phyloP scores from a whole-genome alignment of 2,797 vertebrate species.

The Mormyrus hasselquistii region DNA sequence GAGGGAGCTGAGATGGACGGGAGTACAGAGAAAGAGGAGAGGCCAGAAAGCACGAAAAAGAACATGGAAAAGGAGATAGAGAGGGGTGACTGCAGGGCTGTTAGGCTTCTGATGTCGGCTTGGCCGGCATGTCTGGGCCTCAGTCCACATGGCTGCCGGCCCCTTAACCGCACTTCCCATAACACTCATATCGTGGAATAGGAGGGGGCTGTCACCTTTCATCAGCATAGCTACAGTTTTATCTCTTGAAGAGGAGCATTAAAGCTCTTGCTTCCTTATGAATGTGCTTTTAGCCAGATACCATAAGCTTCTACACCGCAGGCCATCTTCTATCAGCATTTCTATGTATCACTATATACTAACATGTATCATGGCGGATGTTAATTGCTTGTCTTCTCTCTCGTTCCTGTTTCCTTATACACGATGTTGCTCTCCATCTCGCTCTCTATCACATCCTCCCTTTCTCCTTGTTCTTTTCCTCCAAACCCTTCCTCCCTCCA shows the following conservation, averaged over 20 bases:
- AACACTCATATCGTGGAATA: background rate
- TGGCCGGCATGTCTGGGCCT: background rate
- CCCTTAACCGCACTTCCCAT: background rate
- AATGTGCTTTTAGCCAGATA: background rate
- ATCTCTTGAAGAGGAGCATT: background rate
- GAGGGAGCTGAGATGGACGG: background rate
- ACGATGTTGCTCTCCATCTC: background rate
- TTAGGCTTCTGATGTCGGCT: background rate
- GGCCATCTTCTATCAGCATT: background rate
- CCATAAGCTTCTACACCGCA: background rate
- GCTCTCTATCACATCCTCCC: background rate
- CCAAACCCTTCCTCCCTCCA: constrained; percentile 6
- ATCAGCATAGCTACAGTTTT: background rate
- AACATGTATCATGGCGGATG: background rate
- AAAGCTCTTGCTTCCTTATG: background rate
- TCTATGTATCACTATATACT: background rate
- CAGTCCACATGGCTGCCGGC: background rate
- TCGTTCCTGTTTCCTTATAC: background rate
- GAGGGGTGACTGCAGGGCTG: background rate
- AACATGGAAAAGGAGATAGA: background rate
- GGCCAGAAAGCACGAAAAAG: background rate
- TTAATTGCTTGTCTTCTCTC: background rate
- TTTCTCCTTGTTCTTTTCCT: background rate
- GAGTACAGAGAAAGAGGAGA: background rate
- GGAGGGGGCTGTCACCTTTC: background rate